Evolutionary conservation across 2,113 vertebrate species (phyloP).

Genomic region (Pogonocichla stellata): DNA sequence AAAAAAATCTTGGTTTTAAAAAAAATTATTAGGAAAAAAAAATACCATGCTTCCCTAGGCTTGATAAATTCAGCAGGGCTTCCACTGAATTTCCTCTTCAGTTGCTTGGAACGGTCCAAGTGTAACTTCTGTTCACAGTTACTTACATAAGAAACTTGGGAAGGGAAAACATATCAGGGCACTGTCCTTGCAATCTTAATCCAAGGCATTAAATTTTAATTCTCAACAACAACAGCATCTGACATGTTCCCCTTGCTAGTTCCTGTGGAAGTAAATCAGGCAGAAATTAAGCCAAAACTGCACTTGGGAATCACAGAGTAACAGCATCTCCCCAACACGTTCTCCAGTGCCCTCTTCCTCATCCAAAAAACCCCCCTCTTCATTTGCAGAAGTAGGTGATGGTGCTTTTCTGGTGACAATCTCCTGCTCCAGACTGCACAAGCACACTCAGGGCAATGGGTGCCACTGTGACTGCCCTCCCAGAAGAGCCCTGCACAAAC

Average conservation of each 20-base stretch:
- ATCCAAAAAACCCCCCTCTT: background rate
- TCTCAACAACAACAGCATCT: background rate
- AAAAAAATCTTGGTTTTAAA: background rate
- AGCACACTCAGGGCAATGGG: accelerated
- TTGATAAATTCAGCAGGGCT: slow-evolving; percentile 23
- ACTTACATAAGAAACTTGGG: background rate
- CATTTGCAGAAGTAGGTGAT: background rate
- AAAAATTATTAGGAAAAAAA: background rate
- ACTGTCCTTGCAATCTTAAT: background rate
- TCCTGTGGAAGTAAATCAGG: background rate
- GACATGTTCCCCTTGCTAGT: background rate
- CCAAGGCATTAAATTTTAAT: background rate
- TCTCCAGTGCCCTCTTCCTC: background rate
- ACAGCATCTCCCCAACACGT: accelerated
- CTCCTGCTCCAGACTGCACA: background rate
- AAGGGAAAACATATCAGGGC: background rate
- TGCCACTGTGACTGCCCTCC: accelerated
- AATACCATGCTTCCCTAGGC: background rate
- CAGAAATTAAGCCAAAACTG: background rate
- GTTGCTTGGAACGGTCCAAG: background rate
- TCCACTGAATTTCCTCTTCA: slow-evolving; percentile 3
- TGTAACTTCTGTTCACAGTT: background rate
- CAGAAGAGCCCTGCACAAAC: background rate
- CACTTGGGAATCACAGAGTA: background rate
- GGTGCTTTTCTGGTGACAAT: background rate